These are phyloP conservation scores for Hoplodrina ambigua DNA, from an alignment of 2,888 invertebrate species.

Conservation along the genomic window DNA sequence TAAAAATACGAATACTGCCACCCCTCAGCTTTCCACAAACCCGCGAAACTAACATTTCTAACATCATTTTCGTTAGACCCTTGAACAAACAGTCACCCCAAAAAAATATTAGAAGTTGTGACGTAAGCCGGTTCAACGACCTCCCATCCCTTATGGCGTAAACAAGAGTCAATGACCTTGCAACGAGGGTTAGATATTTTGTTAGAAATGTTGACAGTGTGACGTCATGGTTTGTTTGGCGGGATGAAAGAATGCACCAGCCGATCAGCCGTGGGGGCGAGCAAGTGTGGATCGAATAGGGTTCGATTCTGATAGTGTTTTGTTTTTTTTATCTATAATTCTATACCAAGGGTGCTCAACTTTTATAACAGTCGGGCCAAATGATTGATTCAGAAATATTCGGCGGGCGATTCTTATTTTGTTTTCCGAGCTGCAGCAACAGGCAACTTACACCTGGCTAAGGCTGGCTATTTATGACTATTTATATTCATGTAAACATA, in stretches of 20 bases:
- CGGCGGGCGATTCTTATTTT: no score
- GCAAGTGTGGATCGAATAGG: conserved; percentile 23
- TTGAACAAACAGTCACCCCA: conserved; percentile 53
- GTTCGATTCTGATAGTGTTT: conserved; percentile 5
- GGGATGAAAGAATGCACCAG: conserved; percentile 20
- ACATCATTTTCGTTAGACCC: conserved; percentile 33
- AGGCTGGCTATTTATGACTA: no score
- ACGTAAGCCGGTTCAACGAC: conserved; percentile 68
- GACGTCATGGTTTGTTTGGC: neutral
- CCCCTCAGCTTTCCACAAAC: conserved; percentile 1
- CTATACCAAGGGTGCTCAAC: no score
- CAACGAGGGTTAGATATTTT: conserved; percentile 63
- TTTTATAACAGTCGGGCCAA: no score
- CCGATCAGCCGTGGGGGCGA: conserved; percentile 27
- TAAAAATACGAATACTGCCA: neutral
- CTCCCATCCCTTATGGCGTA: conserved; percentile 58
- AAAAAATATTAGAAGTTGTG: conserved; percentile 61
- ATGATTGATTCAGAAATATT: no score
- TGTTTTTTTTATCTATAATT: no score
- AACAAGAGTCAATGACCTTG: conserved; percentile 68
- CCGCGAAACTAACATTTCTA: conserved; percentile 24
- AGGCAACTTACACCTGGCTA: no score
- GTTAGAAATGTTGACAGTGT: conserved; percentile 49
- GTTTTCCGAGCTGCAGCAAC: no score
- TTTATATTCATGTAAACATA: no score